A percentile compares a stretch with the other conserved stretches of the same genome.
These are phyloP conservation scores for Zosterops pallidus DNA, from an alignment of 2,113 vertebrate species.

Conservation along the genomic window DNA sequence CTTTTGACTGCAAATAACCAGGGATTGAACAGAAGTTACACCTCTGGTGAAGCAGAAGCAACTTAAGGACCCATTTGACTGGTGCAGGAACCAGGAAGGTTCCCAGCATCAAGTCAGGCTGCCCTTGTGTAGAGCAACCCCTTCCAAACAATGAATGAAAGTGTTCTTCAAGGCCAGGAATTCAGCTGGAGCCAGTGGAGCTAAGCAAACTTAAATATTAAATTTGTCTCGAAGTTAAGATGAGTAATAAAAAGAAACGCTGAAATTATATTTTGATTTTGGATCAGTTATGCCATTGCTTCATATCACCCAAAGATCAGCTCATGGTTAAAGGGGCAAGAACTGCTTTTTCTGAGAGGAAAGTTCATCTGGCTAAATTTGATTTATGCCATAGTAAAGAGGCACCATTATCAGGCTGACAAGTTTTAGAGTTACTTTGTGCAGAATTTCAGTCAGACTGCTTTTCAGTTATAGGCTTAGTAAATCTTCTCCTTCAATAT, in stretches of 20 bases:
- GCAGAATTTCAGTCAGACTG: neutral
- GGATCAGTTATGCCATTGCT: neutral
- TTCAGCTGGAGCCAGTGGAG: neutral
- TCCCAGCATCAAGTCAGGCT: neutral
- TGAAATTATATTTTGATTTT: constrained; percentile 13
- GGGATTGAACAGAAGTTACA: neutral
- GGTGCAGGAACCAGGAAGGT: neutral
- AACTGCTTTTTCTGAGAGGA: neutral
- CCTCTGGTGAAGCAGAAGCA: neutral
- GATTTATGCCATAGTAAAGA: constrained; percentile 7
- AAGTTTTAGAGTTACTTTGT: constrained; percentile 2
- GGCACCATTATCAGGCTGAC: neutral
- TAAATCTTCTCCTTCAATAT: neutral
- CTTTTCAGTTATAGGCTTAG: neutral
- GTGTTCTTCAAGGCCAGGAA: neutral
- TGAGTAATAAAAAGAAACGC: neutral
- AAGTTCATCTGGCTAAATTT: neutral
- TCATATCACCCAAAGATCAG: neutral
- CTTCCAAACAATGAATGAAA: neutral
- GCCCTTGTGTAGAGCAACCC: neutral
- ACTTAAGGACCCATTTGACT: neutral
- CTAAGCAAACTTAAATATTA: neutral
- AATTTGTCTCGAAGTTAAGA: neutral
- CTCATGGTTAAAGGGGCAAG: neutral
- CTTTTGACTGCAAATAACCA: neutral